Evolutionary conservation across 2,888 invertebrate species (phyloP), one percentile per base, ranked within the genome.

Genomic region (Caenorhabditis wallacei): DNA sequence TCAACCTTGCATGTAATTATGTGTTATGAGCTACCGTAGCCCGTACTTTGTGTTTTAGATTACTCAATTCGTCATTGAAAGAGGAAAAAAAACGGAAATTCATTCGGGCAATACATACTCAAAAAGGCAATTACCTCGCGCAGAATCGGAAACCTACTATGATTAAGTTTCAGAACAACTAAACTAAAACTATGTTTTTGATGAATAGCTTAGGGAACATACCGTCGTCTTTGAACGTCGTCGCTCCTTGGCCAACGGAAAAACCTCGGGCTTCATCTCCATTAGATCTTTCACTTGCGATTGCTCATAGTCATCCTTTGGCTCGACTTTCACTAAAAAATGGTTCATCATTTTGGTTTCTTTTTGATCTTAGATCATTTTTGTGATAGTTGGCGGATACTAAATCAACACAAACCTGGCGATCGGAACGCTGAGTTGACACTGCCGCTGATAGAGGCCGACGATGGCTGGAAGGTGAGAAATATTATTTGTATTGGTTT

Each of bases 341-440:
- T 18, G n/a, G n/a, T n/a, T 22, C 0, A 61, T 35, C 3, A 18
- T 11, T 37, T 53, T 22, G 53, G 57, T 76, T 24, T 69, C 61
- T 59, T 51, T 68, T 68, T 76, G 51, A 59, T 43, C 61, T 43
- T 43, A 53, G 24, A 53, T 48, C 46, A 48, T 3, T 48, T 53
- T 7, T 46, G 18, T 26, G 35, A 59, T 18, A 35, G 22, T 18
- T 37, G 13, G 46, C 35, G n/a, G 40, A 16, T 69, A 30, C 54
- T 70, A 37, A 51, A 69, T 66, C 56, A 53, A 80, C 74, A 80
- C 74, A 46, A 74, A 74, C 71, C 74, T 78, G 82, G 78, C 30
- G 82, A 82, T 56, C 82, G 78, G 48, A 82, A 82, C 56, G 82
- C 82, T 56, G 82, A 82, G 71, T 82, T 78, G 51, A 78, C 72